These are phyloP conservation scores for Drosophila stalkeri DNA, from an alignment of 2,888 invertebrate genomes.

Conservation along the genomic window DNA sequence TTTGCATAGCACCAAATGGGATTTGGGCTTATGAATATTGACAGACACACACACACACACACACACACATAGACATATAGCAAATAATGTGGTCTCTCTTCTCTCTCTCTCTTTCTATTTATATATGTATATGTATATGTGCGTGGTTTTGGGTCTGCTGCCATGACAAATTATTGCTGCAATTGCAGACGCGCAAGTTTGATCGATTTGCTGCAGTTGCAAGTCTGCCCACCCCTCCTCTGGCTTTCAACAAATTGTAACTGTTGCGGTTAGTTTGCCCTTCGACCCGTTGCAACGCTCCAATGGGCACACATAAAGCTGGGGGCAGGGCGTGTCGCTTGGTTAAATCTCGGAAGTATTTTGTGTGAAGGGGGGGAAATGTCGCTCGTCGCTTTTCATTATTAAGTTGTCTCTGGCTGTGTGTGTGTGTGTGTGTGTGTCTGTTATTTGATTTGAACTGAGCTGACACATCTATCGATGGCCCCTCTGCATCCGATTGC, in stretches of 20 bases:
- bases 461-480: conserved; percentile 40
- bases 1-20: conserved; percentile 62
- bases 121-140: conserved; percentile 7
- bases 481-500: conserved; percentile 11
- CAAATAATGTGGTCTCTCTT: conserved; percentile 14
- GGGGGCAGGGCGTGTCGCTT: conserved; percentile 56
- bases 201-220: conserved; percentile 70
- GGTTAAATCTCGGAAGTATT: conserved; percentile 53
- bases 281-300: conserved; percentile 31
- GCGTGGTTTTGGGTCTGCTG: conserved; percentile 24
- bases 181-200: conserved; percentile 57
- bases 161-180: conserved; percentile 53
- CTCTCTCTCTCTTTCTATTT: not conserved
- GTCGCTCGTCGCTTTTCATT: conserved; percentile 52
- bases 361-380: conserved; percentile 31
- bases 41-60: conserved; percentile 18
- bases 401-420: conserved; percentile 34
- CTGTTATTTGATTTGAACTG: conserved; percentile 21
- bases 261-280: conserved; percentile 68
- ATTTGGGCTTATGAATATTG: conserved; percentile 72
- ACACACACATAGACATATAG: not conserved
- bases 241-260: conserved; percentile 59
- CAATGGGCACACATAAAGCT: conserved; percentile 62
- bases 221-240: not conserved
- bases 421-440: conserved; percentile 1